phyloP scores from a whole-genome alignment of 2,797 vertebrate species.

The Macropodus opercularis region DNA sequence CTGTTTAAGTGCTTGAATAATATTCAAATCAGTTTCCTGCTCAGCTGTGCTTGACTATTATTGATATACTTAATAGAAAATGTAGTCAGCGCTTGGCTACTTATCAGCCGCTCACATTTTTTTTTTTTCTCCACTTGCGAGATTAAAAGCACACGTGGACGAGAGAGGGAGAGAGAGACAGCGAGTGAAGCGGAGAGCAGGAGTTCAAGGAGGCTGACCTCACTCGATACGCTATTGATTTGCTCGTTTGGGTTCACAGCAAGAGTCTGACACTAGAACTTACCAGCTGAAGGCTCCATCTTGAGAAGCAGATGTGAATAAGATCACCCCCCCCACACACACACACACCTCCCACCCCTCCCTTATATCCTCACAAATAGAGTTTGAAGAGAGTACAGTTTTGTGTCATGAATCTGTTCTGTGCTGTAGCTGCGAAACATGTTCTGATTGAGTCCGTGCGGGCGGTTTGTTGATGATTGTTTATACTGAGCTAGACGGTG shows the following conservation, averaged over 20 bases:
- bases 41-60: not conserved
- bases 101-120: slow-evolving; percentile 35
- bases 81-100: slow-evolving; percentile 1
- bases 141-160: slow-evolving; percentile 48
- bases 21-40: slow-evolving; percentile 2
- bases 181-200: slow-evolving; percentile 43
- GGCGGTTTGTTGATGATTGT: slow-evolving; percentile 18
- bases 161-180: slow-evolving; percentile 12
- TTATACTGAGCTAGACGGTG: slow-evolving; percentile 11
- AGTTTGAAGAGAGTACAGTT: not conserved
- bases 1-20: slow-evolving; percentile 4
- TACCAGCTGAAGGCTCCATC: slow-evolving; percentile 67
- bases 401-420: not conserved
- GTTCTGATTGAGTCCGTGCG: slow-evolving; percentile 1
- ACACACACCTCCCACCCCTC: slow-evolving; percentile 11
- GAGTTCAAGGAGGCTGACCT: slow-evolving; percentile 77
- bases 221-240: slow-evolving; percentile 77
- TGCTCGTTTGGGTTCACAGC: slow-evolving; percentile 74
- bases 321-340: slow-evolving; percentile 51
- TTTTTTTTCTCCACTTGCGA: slow-evolving; percentile 28
- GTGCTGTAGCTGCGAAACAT: not conserved
- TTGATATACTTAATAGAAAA: not conserved
- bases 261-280: slow-evolving; percentile 65
- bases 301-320: slow-evolving; percentile 63
- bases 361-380: not conserved